Conservation (phyloP, 2,113 vertebrate genomes). For the Lophius piscatorius region DNA sequence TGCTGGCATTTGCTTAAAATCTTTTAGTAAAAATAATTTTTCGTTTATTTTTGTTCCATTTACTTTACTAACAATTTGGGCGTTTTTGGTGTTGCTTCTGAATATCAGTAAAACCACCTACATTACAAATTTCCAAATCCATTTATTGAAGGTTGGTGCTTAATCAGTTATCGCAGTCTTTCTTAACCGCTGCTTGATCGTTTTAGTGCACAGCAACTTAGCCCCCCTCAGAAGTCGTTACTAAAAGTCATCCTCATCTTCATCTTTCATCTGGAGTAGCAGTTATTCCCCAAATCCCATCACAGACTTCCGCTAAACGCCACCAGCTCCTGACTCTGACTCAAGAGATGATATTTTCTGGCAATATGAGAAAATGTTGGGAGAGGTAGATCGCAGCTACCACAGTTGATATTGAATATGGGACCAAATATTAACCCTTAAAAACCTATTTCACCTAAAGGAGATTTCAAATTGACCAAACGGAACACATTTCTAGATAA, state of each 20-base stretch:
- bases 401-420: conserved; percentile 34
- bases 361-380: conserved; percentile 56
- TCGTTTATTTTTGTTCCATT: too few relatives aligned
- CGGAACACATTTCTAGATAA: too few relatives aligned
- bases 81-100: too few relatives aligned
- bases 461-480: too few relatives aligned
- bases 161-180: conserved; percentile 13
- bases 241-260: conserved; percentile 63
- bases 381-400: conserved; percentile 46
- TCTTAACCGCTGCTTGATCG: conserved; percentile 57
- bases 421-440: not conserved
- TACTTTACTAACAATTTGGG: too few relatives aligned
- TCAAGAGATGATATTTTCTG: conserved; percentile 59
- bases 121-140: not conserved
- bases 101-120: too few relatives aligned
- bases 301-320: conserved; percentile 57
- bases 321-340: conserved; percentile 48
- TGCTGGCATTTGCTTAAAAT: too few relatives aligned
- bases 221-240: conserved; percentile 67
- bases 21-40: too few relatives aligned
- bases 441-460: too few relatives aligned
- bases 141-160: not conserved
- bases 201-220: conserved; percentile 44
- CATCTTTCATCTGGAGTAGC: conserved; percentile 71
- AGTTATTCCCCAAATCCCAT: conserved; percentile 72